Conservation (phyloP, 2,113 vertebrate species). For the Amblyopsis rosae region DNA sequence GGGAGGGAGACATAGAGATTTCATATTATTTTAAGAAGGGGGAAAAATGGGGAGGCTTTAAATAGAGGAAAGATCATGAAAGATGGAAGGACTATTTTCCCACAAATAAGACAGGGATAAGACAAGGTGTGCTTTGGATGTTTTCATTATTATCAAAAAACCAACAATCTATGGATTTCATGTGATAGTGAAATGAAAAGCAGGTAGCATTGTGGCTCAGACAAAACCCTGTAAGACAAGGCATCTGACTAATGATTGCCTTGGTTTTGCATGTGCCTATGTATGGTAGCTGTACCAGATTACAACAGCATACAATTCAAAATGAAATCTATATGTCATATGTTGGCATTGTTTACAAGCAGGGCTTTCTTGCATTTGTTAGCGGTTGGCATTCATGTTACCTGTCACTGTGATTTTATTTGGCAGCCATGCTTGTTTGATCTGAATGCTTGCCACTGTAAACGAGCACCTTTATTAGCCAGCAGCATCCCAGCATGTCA, state of each 20-base stretch:
- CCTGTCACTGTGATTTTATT: slow-evolving; percentile 52
- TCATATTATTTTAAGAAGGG: slow-evolving; percentile 54
- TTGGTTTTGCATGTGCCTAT: too few species aligned
- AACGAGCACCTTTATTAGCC: neutral
- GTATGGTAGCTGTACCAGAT: too few species aligned
- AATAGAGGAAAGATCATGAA: slow-evolving; percentile 51
- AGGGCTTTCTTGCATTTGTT: slow-evolving; percentile 13
- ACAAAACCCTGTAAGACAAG: neutral
- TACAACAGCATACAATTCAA: too few species aligned
- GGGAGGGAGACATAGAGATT: slow-evolving; percentile 44
- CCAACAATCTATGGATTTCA: slow-evolving; percentile 11
- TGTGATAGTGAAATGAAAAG: slow-evolving; percentile 16
- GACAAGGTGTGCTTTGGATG: slow-evolving; percentile 18
- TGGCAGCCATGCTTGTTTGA: slow-evolving; percentile 54
- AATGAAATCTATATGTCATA: too few species aligned
- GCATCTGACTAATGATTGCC: too few species aligned
- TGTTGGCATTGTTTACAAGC: too few species aligned
- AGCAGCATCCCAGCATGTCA: too few species aligned
- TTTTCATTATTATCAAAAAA: slow-evolving; percentile 7
- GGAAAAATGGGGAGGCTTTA: slow-evolving; percentile 41
- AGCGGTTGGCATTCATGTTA: slow-evolving; percentile 39
- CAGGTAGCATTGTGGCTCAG: neutral
- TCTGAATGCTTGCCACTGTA: neutral
- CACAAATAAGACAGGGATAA: slow-evolving; percentile 20
- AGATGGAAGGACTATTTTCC: slow-evolving; percentile 30